Evolutionary conservation across 2,797 vertebrate genomes (phyloP).

Genomic region (Salmo trutta): DNA sequence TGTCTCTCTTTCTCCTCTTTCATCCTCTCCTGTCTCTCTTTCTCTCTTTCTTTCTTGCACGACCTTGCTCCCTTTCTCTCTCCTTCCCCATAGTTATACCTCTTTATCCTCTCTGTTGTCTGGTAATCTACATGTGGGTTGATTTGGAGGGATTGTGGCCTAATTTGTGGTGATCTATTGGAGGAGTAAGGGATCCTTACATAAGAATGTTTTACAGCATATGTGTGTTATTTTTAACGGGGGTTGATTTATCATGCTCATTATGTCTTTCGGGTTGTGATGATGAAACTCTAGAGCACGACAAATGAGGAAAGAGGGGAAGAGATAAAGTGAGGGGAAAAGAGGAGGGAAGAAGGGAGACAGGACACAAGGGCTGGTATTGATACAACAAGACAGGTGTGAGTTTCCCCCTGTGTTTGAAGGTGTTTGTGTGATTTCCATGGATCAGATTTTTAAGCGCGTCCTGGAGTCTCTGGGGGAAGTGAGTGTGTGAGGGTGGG

Average conservation of each 20-base stretch:
- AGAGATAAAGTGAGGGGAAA: neutral
- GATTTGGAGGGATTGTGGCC: neutral
- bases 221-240: neutral
- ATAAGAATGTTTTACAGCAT: neutral
- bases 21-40: neutral
- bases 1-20: neutral
- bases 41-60: neutral
- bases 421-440: constrained; percentile 31
- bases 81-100: neutral
- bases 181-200: neutral
- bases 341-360: neutral
- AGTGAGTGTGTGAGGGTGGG: constrained; percentile 22
- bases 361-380: neutral
- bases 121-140: neutral
- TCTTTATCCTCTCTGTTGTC: neutral
- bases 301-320: neutral
- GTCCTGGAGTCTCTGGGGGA: constrained; percentile 37
- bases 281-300: neutral
- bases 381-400: constrained; percentile 19
- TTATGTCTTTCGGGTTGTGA: neutral
- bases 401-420: constrained; percentile 47
- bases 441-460: constrained; percentile 38
- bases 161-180: neutral
- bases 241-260: neutral
- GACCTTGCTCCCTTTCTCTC: neutral